Base-by-base conservation (phyloP, 1,140 invertebrate genomes). In the Drosophila arawakana region DNA sequence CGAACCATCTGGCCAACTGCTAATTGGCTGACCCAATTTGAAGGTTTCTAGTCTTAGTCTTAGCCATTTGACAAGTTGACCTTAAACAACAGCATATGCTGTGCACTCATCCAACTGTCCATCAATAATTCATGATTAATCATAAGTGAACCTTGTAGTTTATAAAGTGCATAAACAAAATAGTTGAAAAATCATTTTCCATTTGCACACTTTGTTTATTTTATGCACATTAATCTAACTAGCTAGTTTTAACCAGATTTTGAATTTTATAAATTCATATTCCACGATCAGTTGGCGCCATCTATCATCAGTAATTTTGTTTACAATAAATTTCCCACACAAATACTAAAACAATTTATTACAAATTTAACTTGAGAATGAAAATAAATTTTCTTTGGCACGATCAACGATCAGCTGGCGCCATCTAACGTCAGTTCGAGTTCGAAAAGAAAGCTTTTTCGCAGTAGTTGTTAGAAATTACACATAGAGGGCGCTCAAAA, bases 401-500 rank as follows among this genome's bases (percentile, higher is more conserved):
- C 49, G 37, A 52, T 57, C 54, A 50, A 34, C 34, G 70, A 72
- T 78, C 67, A 25, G 1, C 47, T 67, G 63, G 68, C 80, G 83
- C 84, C 83, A 89, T 65, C 83, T 84, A 49, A 11, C 50, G 83
- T 0, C 7, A 34, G 11, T 21, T 35, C 0, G 7, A 2, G 0
- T 9, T 15, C 8, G 8, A 68, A 73, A 89, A 9, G 6, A 10
- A 9, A 76, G 67, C 73, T 76, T 84, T 84, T 80, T 84, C 81
- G 77, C 70, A 80, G 18, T 37, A 3, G 59, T 2, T 35, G 15
- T 10, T 0, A 0, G 8, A 49, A n/a, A 57, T 70, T 69, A 7
- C 3, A 41, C 10, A 41, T 43, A 85, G 74, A 81, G 74, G 46
- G 74, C 81, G 81, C 81, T 47, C 65, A 9, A 37, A 54, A 30